Percentiles rank a stretch among this genome's conserved stretches.
Conservation (phyloP, 2,888 invertebrate genomes). For the Hirtodrosophila confusa region DNA sequence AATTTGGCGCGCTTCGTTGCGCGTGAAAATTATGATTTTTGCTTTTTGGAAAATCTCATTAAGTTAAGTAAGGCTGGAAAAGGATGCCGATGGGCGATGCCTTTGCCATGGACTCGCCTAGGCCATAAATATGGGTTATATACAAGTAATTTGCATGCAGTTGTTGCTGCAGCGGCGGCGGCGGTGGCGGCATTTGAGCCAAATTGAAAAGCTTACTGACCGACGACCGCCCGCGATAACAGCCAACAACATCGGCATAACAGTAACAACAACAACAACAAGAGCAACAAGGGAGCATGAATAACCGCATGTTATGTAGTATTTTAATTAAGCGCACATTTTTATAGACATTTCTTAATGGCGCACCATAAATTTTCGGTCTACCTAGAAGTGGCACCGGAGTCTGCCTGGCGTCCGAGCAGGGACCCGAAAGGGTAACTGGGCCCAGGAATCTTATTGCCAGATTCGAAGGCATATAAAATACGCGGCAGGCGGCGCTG, state of each 20-base stretch:
- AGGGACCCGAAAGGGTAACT: not conserved
- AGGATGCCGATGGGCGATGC: conserved; percentile 66
- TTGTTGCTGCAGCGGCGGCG: conserved; percentile 16
- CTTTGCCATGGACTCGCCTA: conserved; percentile 22
- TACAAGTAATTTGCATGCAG: conserved; percentile 59
- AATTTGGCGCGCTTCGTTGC: conserved; percentile 75
- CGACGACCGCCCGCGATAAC: conserved; percentile 40
- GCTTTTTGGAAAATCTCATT: conserved; percentile 72
- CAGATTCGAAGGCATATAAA: conserved; percentile 43
- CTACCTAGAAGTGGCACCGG: conserved; percentile 26
- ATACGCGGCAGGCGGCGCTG: conserved; percentile 57
- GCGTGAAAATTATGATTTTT: conserved; percentile 78
- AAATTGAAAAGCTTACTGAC: conserved; percentile 67
- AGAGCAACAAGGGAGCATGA: not conserved
- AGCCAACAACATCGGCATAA: conserved; percentile 2
- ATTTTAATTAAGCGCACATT: conserved; percentile 74
- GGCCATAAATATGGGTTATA: conserved; percentile 67
- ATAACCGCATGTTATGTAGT: conserved; percentile 36
- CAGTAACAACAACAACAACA: conserved; percentile 5
- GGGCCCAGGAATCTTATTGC: not conserved
- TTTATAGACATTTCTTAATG: conserved; percentile 76
- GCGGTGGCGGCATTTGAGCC: conserved; percentile 44
- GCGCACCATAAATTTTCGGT: conserved; percentile 59
- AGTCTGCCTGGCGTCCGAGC: not conserved
- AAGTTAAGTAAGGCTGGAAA: conserved; percentile 57